A percentile compares a stretch with the other conserved stretches of the same genome.
Conservation (phyloP, 2,888 invertebrate species). For the Hololepta plana region DNA sequence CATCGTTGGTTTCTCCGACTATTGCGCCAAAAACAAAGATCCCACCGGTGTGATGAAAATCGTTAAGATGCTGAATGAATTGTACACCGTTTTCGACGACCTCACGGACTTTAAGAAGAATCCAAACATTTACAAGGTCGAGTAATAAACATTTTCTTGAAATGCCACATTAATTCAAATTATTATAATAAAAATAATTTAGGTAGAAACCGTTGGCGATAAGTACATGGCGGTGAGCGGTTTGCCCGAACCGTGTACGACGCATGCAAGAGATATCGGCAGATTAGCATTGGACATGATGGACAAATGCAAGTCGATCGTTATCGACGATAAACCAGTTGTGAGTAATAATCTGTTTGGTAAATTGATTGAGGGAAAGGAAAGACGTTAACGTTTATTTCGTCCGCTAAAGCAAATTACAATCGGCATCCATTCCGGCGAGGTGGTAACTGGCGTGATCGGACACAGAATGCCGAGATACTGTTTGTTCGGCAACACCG, state of each 20-base stretch:
- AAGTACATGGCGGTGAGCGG: conserved; percentile 98
- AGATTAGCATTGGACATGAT: conserved; percentile 86
- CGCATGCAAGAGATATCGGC: conserved; percentile 83
- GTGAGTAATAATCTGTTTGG: conserved; percentile 33
- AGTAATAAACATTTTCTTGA: neutral
- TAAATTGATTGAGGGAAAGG: neutral
- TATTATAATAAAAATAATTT: conserved; percentile 7
- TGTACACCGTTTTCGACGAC: conserved; percentile 88
- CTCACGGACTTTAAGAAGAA: conserved; percentile 83
- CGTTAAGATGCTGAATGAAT: conserved; percentile 79
- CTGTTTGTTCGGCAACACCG: conserved; percentile 86
- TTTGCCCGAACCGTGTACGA: conserved; percentile 75
- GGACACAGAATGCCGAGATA: conserved; percentile 89
- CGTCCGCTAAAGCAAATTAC: conserved; percentile 61
- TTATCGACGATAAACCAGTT: conserved; percentile 74
- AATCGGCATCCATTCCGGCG: conserved; percentile 86
- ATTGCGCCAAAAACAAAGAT: conserved; percentile 80
- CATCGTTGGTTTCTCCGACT: conserved; percentile 79
- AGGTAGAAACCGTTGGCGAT: conserved; percentile 96
- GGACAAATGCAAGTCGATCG: conserved; percentile 76
- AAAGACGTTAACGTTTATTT: conserved; percentile 2
- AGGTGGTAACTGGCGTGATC: conserved; percentile 87
- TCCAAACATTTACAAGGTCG: conserved; percentile 88
- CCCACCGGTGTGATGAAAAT: conserved; percentile 91
- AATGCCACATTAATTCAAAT: neutral